Conservation (phyloP, 2,113 vertebrate genomes). For the Tringa solitaria region DNA sequence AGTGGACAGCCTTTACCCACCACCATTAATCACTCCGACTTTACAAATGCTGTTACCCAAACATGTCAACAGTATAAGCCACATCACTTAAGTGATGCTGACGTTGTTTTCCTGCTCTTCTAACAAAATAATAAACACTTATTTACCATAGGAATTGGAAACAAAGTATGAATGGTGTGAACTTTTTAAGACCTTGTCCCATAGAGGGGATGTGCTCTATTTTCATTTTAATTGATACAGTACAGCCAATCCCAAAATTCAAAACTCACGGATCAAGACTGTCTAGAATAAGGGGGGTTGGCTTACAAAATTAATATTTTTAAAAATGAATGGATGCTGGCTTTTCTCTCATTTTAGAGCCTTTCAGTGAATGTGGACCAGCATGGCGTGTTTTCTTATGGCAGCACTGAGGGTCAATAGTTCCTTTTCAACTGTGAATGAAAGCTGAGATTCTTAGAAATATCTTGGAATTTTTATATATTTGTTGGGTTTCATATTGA, state of each 20-base stretch:
- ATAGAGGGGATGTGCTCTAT: not conserved
- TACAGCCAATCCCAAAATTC: not conserved
- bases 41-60: not conserved
- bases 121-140: conserved; percentile 32
- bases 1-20: not conserved
- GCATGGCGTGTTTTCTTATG: not conserved
- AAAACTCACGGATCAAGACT: not conserved
- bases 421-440: not conserved
- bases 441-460: not conserved
- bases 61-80: not conserved
- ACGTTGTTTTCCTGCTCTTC: not conserved
- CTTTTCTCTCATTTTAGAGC: not conserved
- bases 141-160: not conserved
- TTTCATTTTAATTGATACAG: not conserved
- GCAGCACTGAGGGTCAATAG: not conserved
- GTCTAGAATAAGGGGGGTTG: not conserved
- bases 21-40: not conserved
- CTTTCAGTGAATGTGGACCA: not conserved
- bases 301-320: not conserved
- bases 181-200: not conserved
- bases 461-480: not conserved
- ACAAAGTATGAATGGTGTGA: not conserved
- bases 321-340: not conserved
- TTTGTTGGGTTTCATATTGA: not conserved
- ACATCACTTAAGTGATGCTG: not conserved